Evolutionary conservation across 2,113 vertebrate species (phyloP), one percentile per base, ranked within the genome.

Genomic region (Otolemur garnettii): DNA sequence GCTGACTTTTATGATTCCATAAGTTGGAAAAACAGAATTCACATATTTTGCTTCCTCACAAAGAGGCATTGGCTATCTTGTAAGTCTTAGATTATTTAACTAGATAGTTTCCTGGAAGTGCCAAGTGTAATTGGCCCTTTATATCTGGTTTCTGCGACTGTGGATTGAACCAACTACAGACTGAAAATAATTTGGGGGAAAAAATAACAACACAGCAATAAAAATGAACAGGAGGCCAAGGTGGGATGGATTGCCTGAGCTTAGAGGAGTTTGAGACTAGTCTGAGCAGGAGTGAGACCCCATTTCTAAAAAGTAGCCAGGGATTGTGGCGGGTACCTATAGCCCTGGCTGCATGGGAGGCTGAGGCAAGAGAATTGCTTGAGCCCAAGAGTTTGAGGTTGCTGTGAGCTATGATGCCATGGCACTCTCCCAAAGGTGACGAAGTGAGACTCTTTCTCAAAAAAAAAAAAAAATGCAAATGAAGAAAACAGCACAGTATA

Each of bases 11-110:
- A 69, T 0, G 30, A 85, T 80, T 95, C 60, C 86, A 17, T 90
- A 90, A 90, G 57, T 26, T 82, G 64, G 14, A 89, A 87, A 72
- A 80, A 57, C 12, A 66, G 45, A 87, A 91, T 60, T 79, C 50
- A 53, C 6, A 7, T 45, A 45, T 77, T 97, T 97, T 90, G 53
- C 68, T 88, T 87, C 57, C 91, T 15, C 3, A 42, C n/a, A 69
- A 92, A 64, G n/a, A 85, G 10, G 42, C 42, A 91, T 3, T 53
- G 24, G 45, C 19, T 84, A 35, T 42, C 55, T 55, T 38, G 17
- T 59, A 55, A 50, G 26, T 80, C 45, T 94, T 57, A 84, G 21
- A 24, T 87, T 59, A 35, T n/a, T 30, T 74, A 11, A 75, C 28
- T 33, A 0, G 77, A 19, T 72, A 86, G 55, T 74, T 94, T 78